Evolutionary conservation across 2,888 invertebrate species (phyloP).

Genomic region (Chymomyza procnemis): DNA sequence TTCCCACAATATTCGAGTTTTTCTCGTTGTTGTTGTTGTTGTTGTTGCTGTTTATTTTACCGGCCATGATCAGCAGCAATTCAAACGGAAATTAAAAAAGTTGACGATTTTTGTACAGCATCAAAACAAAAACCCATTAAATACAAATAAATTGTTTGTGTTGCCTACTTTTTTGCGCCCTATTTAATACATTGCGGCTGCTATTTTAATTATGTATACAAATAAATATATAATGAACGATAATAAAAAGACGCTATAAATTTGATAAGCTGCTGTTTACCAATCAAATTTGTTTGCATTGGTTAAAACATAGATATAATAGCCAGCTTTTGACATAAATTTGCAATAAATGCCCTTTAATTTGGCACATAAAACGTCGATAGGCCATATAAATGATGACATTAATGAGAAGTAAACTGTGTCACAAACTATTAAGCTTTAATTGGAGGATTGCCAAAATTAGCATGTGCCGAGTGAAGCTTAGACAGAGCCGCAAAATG

Average conservation of each 20-base stretch:
- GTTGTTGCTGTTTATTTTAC: constrained; percentile 22
- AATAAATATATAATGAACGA: constrained; percentile 19
- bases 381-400: too few species aligned
- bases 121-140: neutral
- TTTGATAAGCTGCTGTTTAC: neutral
- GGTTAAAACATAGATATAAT: neutral
- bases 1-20: neutral
- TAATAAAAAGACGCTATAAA: constrained; percentile 11
- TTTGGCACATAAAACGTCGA: too few species aligned
- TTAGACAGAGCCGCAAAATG: too few species aligned
- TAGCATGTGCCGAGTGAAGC: too few species aligned
- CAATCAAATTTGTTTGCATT: neutral
- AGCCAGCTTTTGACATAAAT: neutral
- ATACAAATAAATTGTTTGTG: constrained; percentile 43
- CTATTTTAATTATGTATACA: neutral
- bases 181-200: neutral
- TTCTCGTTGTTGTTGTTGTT: constrained; percentile 5
- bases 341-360: neutral
- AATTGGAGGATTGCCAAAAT: too few species aligned
- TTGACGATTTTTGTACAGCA: neutral
- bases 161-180: constrained; percentile 18
- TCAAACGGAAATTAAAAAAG: constrained; percentile 57
- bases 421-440: too few species aligned
- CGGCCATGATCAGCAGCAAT: constrained; percentile 9
- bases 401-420: too few species aligned